A percentile compares a stretch with the other conserved stretches of the same genome.
phyloP scores from a whole-genome alignment of 2,113 vertebrate species.

The Scytalopus superciliaris region DNA sequence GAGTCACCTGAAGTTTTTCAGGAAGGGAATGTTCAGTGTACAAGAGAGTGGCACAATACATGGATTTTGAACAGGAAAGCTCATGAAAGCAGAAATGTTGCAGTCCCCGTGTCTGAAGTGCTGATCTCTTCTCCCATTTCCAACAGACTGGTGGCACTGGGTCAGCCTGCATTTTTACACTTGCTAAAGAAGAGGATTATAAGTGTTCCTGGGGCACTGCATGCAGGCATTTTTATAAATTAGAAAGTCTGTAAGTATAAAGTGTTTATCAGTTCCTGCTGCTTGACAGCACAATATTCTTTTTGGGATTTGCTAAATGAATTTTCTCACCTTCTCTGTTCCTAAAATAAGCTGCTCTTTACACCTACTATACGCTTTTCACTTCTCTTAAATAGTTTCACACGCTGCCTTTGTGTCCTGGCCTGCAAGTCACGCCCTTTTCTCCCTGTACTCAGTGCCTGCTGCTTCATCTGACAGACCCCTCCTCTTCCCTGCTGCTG shows the following conservation, averaged over 20 bases:
- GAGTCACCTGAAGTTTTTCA: not conserved
- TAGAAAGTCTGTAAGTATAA: not conserved
- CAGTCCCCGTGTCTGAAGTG: not conserved
- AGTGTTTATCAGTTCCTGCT: not conserved
- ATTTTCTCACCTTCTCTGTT: slow-evolving; percentile 44
- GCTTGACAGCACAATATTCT: slow-evolving; percentile 39
- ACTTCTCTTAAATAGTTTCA: not conserved
- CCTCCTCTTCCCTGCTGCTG: not conserved
- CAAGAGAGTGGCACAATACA: not conserved
- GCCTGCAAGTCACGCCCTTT: not conserved
- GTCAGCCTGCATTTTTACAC: not conserved
- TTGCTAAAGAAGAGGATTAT: not conserved
- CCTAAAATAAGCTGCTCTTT: slow-evolving; percentile 46
- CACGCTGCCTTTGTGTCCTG: not conserved
- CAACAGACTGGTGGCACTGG: not conserved
- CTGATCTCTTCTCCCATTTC: not conserved
- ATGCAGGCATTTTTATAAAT: not conserved
- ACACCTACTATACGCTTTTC: slow-evolving; percentile 9
- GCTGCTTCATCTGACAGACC: not conserved
- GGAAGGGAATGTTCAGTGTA: not conserved
- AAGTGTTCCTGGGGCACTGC: not conserved
- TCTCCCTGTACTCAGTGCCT: not conserved
- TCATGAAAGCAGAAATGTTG: not conserved
- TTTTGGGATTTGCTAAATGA: slow-evolving; percentile 20
- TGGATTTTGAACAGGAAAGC: not conserved